A percentile compares a stretch with the other conserved stretches of the same genome.
Conservation (phyloP, 2,797 vertebrate species). For the Bryconaethiops microstoma region DNA sequence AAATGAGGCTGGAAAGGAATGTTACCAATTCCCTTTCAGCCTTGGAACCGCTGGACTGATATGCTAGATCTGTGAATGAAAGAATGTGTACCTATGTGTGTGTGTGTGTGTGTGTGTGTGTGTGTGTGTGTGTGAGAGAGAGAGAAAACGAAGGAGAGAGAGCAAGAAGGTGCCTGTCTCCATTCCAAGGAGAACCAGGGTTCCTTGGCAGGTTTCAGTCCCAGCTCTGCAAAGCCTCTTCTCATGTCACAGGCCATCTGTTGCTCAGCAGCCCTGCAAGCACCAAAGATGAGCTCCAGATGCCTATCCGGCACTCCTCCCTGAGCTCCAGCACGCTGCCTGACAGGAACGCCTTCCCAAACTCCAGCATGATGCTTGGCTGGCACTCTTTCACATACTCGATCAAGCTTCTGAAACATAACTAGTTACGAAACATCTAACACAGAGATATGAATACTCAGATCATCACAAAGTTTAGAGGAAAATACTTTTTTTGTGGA, state of each 20-base stretch:
- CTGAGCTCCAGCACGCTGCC: slow-evolving; percentile 40
- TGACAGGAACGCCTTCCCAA: not conserved
- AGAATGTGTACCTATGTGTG: not conserved
- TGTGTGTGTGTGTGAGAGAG: not conserved
- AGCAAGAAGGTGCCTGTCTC: slow-evolving; percentile 53
- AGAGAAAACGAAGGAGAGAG: not conserved
- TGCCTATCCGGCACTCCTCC: slow-evolving; percentile 62
- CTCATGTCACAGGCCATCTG: slow-evolving; percentile 82
- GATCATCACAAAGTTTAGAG: not conserved
- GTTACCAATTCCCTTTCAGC: not conserved
- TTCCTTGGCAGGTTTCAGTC: slow-evolving; percentile 79
- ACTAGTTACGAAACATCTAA: not conserved
- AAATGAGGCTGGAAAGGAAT: not conserved
- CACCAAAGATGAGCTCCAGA: slow-evolving; percentile 76
- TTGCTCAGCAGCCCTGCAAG: slow-evolving; percentile 76
- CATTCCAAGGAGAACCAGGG: slow-evolving; percentile 76
- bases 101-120: slow-evolving; percentile 1
- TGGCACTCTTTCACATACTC: not conserved
- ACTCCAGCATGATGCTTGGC: slow-evolving; percentile 1
- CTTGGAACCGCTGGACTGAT: not conserved
- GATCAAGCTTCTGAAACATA: not conserved
- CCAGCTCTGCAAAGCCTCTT: slow-evolving; percentile 76
- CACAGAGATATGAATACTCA: not conserved
- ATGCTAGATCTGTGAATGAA: not conserved
- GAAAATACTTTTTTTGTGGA: not conserved